Percentiles rank a stretch among this genome's conserved stretches.
Conservation (phyloP, 2,888 invertebrate species). For the Perizoma affinitatum region DNA sequence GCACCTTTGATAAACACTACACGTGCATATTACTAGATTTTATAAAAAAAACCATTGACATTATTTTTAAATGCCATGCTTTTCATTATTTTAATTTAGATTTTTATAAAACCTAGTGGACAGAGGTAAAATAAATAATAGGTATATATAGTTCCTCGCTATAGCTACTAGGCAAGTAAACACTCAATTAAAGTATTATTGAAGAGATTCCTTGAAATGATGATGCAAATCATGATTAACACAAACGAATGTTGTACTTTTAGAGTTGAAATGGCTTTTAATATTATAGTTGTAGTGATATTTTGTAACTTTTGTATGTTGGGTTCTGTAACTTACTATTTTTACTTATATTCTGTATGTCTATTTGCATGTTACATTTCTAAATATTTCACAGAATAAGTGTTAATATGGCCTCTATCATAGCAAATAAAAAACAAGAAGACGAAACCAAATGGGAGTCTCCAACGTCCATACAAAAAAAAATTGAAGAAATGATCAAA, state of each 20-base stretch:
- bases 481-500: too few relatives aligned
- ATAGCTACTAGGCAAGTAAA: constrained; percentile 84
- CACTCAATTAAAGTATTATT: constrained; percentile 59
- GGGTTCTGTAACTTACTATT: too few relatives aligned
- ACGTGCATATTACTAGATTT: constrained; percentile 75
- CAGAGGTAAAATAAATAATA: constrained; percentile 67
- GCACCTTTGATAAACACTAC: constrained; percentile 62
- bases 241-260: constrained; percentile 29
- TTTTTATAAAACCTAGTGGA: constrained; percentile 66
- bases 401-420: too few relatives aligned
- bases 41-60: constrained; percentile 48
- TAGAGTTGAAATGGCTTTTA: constrained; percentile 6
- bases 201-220: constrained; percentile 78
- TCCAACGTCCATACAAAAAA: too few relatives aligned
- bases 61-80: too few relatives aligned
- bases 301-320: background rate
- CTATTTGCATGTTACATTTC: too few relatives aligned
- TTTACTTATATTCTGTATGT: too few relatives aligned
- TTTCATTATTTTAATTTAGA: background rate
- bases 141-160: constrained; percentile 73
- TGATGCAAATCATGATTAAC: constrained; percentile 30
- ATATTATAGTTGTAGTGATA: constrained; percentile 1
- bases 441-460: too few relatives aligned
- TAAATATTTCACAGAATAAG: too few relatives aligned
- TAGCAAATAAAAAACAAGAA: too few relatives aligned